phyloP scores from a whole-genome alignment of 1,140 invertebrate genomes.

The Platorchestia sp. region DNA sequence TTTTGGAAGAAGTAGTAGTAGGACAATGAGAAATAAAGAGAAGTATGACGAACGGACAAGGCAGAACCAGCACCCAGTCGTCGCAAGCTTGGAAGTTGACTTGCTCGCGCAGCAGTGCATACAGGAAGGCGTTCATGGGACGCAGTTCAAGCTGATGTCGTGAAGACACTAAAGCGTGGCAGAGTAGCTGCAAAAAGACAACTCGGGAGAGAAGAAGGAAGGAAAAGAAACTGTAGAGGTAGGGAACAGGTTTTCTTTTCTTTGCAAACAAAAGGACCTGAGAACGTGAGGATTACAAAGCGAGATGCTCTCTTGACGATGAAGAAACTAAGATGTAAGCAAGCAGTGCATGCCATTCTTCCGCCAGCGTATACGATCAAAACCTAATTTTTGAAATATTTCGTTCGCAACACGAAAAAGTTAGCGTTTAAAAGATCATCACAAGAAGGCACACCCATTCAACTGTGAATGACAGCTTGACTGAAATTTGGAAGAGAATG shows the following conservation, averaged over 20 bases:
- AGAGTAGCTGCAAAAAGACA: background rate
- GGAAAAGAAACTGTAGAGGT: constrained; percentile 44
- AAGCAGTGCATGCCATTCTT: background rate
- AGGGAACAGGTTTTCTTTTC: constrained; percentile 50
- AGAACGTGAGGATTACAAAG: constrained; percentile 34
- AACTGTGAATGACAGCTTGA: background rate
- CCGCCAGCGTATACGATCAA: background rate
- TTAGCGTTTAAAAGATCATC: background rate
- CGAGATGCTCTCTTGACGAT: constrained; percentile 5
- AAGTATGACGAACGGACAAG: background rate
- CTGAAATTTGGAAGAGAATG: background rate
- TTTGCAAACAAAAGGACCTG: constrained; percentile 20
- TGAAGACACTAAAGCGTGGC: background rate
- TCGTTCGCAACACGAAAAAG: background rate
- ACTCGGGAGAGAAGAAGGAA: constrained; percentile 36
- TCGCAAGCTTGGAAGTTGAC: background rate
- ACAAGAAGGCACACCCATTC: background rate
- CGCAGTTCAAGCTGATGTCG: background rate
- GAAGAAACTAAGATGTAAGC: background rate
- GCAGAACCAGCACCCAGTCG: background rate
- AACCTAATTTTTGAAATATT: background rate
- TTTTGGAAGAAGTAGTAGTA: background rate
- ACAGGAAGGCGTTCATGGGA: background rate
- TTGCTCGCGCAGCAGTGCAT: background rate
- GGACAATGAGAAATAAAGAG: background rate